Percentiles rank a stretch among this genome's conserved stretches.
Evolutionary conservation across 1,140 invertebrate genomes (phyloP).

Genomic region (Heterodera carotae): DNA sequence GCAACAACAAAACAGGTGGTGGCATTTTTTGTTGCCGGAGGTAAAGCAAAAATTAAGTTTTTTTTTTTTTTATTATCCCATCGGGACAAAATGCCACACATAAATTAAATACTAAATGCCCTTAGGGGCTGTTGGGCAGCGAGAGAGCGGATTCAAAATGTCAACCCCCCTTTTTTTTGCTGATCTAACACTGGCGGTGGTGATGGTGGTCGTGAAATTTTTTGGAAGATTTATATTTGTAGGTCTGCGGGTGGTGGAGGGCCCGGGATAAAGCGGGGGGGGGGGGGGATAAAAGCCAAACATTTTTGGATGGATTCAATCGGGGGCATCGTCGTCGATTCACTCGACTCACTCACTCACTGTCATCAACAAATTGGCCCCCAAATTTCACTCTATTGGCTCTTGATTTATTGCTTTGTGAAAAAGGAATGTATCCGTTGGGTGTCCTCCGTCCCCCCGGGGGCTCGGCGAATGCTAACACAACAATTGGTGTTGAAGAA

Average conservation of each 20-base stretch:
- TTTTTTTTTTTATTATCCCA: neutral
- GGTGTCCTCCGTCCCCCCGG: neutral
- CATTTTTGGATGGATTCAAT: neutral
- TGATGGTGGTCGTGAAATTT: neutral
- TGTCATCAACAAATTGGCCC: conserved; percentile 1
- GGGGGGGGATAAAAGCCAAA: neutral
- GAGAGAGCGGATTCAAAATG: too few species aligned
- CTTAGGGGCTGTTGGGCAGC: too few species aligned
- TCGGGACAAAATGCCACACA: neutral
- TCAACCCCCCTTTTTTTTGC: neutral
- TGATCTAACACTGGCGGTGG: neutral
- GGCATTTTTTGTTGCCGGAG: neutral
- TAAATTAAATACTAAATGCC: too few species aligned
- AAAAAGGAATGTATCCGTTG: neutral
- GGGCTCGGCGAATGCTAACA: too few species aligned
- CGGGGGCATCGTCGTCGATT: neutral
- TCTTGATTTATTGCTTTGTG: neutral
- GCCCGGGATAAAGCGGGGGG: too few species aligned
- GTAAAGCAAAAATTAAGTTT: too few species aligned
- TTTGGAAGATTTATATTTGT: conserved; percentile 24
- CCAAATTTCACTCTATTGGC: neutral
- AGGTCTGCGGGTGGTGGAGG: too few species aligned
- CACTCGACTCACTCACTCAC: too few species aligned
- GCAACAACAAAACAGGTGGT: neutral
- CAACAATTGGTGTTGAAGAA: neutral